Conservation (phyloP, 2,888 invertebrate species). For the Chirona hameri region DNA sequence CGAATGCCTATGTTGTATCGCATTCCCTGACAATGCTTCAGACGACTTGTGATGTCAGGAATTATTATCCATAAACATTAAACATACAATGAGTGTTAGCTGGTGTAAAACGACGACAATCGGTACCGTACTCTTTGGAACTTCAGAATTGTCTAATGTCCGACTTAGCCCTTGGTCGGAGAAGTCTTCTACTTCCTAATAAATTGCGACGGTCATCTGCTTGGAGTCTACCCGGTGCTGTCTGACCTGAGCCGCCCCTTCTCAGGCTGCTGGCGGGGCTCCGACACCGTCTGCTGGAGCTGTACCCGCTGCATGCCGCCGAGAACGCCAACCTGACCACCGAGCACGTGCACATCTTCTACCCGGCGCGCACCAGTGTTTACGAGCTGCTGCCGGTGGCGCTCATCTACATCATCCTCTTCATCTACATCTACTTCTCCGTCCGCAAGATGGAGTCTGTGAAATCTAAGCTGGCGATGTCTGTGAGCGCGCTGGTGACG, state of each 20-base stretch:
- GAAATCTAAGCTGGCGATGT: slow-evolving; percentile 78
- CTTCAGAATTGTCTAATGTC: too few species aligned
- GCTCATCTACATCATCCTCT: slow-evolving; percentile 77
- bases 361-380: slow-evolving; percentile 82
- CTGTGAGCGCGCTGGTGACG: slow-evolving; percentile 83
- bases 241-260: slow-evolving; percentile 57
- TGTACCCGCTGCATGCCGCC: slow-evolving; percentile 66
- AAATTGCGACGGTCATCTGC: neutral
- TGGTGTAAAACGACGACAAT: neutral
- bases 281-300: slow-evolving; percentile 56
- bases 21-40: too few species aligned
- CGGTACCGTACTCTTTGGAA: too few species aligned
- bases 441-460: slow-evolving; percentile 92
- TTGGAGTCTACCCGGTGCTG: too few species aligned
- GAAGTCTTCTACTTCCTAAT: too few species aligned
- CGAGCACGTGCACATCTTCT: slow-evolving; percentile 69
- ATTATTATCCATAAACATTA: neutral
- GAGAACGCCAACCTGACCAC: slow-evolving; percentile 42
- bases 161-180: too few species aligned
- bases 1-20: too few species aligned
- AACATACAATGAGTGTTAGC: neutral
- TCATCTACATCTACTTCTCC: slow-evolving; percentile 91
- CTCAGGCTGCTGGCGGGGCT: slow-evolving; percentile 50
- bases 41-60: too few species aligned
- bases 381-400: slow-evolving; percentile 78